phyloP scores from a whole-genome alignment of 2,888 invertebrate species.

The Acronicta aceris region DNA sequence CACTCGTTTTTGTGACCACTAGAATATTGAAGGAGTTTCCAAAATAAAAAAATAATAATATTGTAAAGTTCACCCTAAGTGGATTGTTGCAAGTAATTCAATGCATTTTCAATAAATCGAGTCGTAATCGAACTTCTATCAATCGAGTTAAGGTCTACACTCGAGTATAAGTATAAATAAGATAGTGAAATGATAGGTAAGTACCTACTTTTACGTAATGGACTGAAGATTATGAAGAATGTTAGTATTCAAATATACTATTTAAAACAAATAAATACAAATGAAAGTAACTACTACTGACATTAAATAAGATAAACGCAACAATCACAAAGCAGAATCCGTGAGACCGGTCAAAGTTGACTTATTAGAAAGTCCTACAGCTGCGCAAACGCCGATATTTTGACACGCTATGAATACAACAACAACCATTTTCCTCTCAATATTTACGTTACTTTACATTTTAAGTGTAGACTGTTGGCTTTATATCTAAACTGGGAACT shows the following conservation, averaged over 20 bases:
- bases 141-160: no score
- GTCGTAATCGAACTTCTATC: no score
- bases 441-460: slow-evolving; percentile 19
- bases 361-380: slow-evolving; percentile 20
- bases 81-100: no score
- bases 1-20: no score
- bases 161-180: no score
- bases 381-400: slow-evolving; percentile 7
- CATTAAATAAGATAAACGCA: slow-evolving; percentile 8
- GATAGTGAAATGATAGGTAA: no score
- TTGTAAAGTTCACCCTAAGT: no score
- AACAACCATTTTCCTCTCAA: slow-evolving; percentile 12
- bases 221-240: neutral
- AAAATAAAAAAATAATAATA: no score
- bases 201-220: no score
- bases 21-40: no score
- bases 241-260: neutral
- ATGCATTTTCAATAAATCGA: no score
- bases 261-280: slow-evolving; percentile 1
- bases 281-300: neutral
- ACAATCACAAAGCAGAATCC: slow-evolving; percentile 12
- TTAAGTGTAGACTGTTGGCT: slow-evolving; percentile 10
- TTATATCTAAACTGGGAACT: slow-evolving; percentile 35
- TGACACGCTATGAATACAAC: neutral
- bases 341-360: slow-evolving; percentile 29